Evolutionary conservation across 2,888 invertebrate genomes (phyloP).

Genomic region (Smittia aterrima): DNA sequence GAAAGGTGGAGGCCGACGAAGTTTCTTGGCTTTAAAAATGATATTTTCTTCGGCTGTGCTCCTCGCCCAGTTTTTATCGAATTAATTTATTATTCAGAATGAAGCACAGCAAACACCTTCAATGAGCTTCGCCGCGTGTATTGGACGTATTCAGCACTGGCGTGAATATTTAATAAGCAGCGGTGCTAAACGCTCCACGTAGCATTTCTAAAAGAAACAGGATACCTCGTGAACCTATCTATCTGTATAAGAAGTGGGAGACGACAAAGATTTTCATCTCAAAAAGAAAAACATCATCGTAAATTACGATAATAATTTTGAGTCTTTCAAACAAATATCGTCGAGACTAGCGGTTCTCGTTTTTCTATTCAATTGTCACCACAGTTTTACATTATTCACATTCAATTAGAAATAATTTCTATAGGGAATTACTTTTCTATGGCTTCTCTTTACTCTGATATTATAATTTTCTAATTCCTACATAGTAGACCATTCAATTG

Average conservation of each 20-base stretch:
- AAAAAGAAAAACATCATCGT: not conserved
- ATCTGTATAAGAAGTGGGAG: not conserved
- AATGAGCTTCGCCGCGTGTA: not conserved
- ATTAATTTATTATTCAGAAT: not conserved
- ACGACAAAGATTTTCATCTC: not conserved
- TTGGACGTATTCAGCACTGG: too few species aligned
- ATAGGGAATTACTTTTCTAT: too few species aligned
- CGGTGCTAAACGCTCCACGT: too few species aligned
- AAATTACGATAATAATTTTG: not conserved
- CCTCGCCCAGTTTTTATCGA: conserved; percentile 8
- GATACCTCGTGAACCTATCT: too few species aligned
- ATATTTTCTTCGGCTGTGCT: not conserved
- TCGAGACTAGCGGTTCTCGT: not conserved
- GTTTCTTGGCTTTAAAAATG: not conserved
- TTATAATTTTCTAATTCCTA: too few species aligned
- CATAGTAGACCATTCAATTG: too few species aligned
- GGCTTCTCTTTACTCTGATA: too few species aligned
- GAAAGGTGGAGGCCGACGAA: not conserved
- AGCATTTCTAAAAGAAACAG: too few species aligned
- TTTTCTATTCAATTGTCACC: too few species aligned
- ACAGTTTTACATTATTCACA: too few species aligned
- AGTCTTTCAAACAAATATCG: not conserved
- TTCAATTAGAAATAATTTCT: too few species aligned
- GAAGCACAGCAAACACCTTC: conserved; percentile 3
- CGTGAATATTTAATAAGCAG: too few species aligned